Evolutionary conservation across 2,797 vertebrate genomes (phyloP).

Genomic region (Syncerus caffer): DNA sequence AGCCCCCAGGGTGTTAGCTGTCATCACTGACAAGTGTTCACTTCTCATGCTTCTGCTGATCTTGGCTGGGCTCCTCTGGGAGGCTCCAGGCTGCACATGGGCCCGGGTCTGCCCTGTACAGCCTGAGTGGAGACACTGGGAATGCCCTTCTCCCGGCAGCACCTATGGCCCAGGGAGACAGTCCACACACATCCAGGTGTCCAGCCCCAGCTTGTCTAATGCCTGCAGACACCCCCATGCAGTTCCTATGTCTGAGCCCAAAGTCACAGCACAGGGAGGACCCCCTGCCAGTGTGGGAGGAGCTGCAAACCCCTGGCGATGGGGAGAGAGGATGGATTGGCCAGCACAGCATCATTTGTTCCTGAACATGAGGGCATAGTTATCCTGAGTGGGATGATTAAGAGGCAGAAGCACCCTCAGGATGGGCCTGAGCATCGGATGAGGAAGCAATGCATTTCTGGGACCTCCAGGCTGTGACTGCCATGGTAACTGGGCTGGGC

Average conservation of each 20-base stretch:
- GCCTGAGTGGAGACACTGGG: background rate
- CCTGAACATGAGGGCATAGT: fast-evolving
- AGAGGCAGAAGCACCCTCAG: background rate
- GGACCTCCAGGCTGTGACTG: background rate
- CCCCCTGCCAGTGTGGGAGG: fast-evolving
- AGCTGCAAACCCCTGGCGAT: background rate
- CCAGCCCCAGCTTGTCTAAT: background rate
- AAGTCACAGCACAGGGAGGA: background rate
- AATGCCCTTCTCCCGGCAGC: background rate
- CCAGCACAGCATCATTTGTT: fast-evolving
- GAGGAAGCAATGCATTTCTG: fast-evolving
- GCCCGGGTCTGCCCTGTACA: fast-evolving
- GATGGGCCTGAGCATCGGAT: no score
- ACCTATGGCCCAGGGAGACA: fast-evolving
- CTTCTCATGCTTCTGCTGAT: background rate
- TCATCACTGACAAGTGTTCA: fast-evolving
- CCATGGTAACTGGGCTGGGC: background rate
- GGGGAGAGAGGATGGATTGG: fast-evolving
- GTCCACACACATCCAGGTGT: background rate
- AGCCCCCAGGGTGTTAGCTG: background rate
- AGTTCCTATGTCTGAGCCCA: background rate
- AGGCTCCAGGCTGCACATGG: background rate
- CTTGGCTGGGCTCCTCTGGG: background rate
- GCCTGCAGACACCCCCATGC: background rate
- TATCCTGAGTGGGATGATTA: fast-evolving